phyloP scores from a whole-genome alignment of 2,888 invertebrate species.

The Campopleginae sp. region DNA sequence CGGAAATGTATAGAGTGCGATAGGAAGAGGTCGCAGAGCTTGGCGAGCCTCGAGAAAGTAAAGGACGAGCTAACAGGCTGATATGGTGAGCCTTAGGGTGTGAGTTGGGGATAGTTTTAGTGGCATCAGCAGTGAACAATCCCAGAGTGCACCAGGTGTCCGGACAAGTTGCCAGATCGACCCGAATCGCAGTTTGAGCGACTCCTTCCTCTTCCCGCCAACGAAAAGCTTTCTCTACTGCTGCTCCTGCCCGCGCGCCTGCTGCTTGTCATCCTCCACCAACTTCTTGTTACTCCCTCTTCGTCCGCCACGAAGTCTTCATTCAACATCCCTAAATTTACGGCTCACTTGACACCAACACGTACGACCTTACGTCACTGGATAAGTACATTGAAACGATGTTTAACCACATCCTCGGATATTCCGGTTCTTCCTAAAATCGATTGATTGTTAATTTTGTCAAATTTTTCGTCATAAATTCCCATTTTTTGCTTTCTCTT shows the following conservation, averaged over 20 bases:
- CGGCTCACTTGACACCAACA: constrained; percentile 2
- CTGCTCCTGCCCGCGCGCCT: not conserved
- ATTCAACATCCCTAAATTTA: constrained; percentile 14
- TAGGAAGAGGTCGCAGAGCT: not conserved
- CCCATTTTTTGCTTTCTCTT: too few relatives aligned
- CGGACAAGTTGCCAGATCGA: constrained; percentile 72
- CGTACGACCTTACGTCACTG: not conserved
- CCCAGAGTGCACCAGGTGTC: constrained; percentile 57
- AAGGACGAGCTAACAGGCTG: constrained; percentile 30
- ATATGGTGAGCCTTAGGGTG: constrained; percentile 21
- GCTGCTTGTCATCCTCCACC: constrained; percentile 10
- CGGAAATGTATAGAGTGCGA: not conserved
- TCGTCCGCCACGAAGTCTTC: constrained; percentile 35
- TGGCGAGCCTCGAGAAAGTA: constrained; percentile 13
- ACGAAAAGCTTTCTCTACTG: not conserved
- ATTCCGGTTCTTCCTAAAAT: not conserved
- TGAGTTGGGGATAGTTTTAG: constrained; percentile 51
- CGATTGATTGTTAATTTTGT: not conserved
- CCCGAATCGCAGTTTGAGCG: constrained; percentile 76
- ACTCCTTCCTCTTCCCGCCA: constrained; percentile 59
- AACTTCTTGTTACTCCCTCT: constrained; percentile 32
- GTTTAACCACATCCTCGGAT: not conserved
- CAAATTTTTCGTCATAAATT: not conserved
- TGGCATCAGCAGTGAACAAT: constrained; percentile 53
- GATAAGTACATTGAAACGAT: constrained; percentile 22